Conservation (phyloP, 2,888 invertebrate species). For the Doris montereyensis region DNA sequence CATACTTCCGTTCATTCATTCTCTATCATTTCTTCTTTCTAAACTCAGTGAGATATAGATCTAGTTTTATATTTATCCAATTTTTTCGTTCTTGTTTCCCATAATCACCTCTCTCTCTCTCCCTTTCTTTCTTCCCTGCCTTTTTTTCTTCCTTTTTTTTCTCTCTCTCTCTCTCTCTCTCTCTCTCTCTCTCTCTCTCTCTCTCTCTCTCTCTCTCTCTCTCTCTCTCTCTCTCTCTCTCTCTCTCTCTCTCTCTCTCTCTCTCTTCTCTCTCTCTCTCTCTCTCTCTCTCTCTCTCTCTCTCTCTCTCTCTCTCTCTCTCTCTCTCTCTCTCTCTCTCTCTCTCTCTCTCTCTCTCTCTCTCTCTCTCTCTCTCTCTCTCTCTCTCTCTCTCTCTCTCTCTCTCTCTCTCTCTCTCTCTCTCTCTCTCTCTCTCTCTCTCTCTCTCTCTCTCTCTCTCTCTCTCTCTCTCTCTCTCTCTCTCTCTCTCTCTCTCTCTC, state of each 20-base stretch:
- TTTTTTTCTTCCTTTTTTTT: no score
- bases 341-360: neutral
- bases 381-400: neutral
- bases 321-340: neutral
- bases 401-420: neutral
- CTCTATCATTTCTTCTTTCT: no score
- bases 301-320: neutral
- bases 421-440: neutral
- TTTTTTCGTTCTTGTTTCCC: no score
- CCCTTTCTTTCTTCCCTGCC: no score
- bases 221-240: neutral
- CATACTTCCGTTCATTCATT: no score
- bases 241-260: neutral
- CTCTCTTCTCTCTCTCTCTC: neutral
- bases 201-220: no score
- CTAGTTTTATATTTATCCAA: no score
- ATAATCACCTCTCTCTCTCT: no score
- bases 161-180: no score
- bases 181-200: no score
- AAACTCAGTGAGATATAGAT: no score
- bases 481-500: neutral
- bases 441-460: neutral
- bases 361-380: neutral
- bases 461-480: neutral
- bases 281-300: neutral